Evolutionary conservation across 1,140 invertebrate genomes (phyloP).

Genomic region (Ceratosolen fusciceps): DNA sequence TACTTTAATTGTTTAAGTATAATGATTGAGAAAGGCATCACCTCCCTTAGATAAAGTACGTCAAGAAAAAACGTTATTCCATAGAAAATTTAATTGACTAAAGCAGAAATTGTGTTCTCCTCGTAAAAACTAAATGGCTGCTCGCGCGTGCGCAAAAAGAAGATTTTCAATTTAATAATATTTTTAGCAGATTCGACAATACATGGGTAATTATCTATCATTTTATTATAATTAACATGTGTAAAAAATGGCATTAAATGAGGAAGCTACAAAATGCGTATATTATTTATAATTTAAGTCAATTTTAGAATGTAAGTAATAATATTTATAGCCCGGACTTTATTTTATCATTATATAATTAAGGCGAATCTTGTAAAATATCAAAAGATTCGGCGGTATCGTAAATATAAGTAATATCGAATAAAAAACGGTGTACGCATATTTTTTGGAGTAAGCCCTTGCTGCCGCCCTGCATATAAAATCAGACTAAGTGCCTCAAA

Average conservation of each 20-base stretch:
- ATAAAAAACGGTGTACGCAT: background rate
- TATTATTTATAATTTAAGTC: background rate
- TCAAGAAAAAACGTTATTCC: too few species aligned
- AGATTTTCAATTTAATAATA: background rate
- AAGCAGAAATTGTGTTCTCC: too few species aligned
- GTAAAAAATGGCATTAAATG: background rate
- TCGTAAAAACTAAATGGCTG: too few species aligned
- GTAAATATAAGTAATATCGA: background rate
- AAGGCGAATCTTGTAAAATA: constrained; percentile 3
- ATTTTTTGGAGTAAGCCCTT: background rate
- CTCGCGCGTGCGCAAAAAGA: too few species aligned
- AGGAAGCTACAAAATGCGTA: background rate
- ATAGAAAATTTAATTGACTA: too few species aligned
- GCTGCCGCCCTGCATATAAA: background rate
- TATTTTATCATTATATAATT: background rate
- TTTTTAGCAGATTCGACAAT: background rate
- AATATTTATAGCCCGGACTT: background rate
- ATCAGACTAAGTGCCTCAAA: background rate
- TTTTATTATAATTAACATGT: background rate
- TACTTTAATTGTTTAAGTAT: too few species aligned
- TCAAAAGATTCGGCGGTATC: background rate
- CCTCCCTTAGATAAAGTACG: too few species aligned
- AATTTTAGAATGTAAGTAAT: background rate
- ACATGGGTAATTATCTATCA: background rate
- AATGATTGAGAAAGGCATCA: too few species aligned